These are phyloP conservation scores for Diachrysia chrysitis DNA, from an alignment of 2,888 invertebrate species.

Conservation along the genomic window DNA sequence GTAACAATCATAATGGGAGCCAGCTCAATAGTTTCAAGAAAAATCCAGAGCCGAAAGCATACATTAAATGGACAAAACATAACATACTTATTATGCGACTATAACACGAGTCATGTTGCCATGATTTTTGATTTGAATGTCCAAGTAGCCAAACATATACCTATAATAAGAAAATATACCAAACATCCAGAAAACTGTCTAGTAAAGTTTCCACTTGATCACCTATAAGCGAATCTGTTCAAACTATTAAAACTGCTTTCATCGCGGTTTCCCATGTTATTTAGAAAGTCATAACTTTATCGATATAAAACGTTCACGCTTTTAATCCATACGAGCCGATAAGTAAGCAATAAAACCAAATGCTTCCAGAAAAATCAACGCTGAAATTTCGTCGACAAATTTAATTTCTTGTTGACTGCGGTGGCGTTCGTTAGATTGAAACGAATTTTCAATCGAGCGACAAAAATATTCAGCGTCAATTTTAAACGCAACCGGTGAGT, in stretches of 20 bases:
- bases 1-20: too few relatives aligned
- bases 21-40: too few relatives aligned
- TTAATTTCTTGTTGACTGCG: conserved; percentile 81
- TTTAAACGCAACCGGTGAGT: conserved; percentile 65
- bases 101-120: too few relatives aligned
- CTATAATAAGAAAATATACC: too few relatives aligned
- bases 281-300: conserved; percentile 1
- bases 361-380: conserved; percentile 64
- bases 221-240: background rate
- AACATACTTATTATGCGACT: too few relatives aligned
- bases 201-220: background rate
- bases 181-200: background rate
- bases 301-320: background rate
- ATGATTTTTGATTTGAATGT: background rate
- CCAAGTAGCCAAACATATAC: background rate
- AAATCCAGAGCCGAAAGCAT: too few relatives aligned
- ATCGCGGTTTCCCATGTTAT: background rate
- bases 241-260: background rate
- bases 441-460: conserved; percentile 77
- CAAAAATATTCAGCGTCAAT: conserved; percentile 71
- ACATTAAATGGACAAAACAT: too few relatives aligned
- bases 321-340: conserved; percentile 25
- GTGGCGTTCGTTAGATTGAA: conserved; percentile 76
- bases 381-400: conserved; percentile 73
- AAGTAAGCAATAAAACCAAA: conserved; percentile 45